Conservation (phyloP, 2,888 invertebrate species). For the Dryomyza anilis region DNA sequence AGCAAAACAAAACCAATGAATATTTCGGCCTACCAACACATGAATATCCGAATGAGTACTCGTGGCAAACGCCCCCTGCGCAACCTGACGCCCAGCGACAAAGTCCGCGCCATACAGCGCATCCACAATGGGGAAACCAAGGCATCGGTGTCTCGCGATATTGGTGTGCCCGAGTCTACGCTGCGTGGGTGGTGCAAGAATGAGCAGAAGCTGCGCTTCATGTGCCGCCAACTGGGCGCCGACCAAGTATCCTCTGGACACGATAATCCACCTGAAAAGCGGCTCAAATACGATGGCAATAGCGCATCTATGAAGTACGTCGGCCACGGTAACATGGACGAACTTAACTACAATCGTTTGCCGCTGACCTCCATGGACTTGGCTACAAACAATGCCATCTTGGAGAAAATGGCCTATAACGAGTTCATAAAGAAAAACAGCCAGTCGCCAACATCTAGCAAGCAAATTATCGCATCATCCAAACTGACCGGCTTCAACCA, state of each 20-base stretch:
- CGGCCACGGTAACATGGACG: slow-evolving; percentile 47
- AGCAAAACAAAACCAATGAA: slow-evolving; percentile 47
- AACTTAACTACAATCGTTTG: slow-evolving; percentile 46
- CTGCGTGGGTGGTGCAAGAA: slow-evolving; percentile 87
- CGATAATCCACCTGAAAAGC: slow-evolving; percentile 53
- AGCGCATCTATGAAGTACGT: slow-evolving; percentile 46
- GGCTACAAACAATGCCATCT: slow-evolving; percentile 46
- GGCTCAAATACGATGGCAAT: slow-evolving; percentile 49
- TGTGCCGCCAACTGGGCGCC: slow-evolving; percentile 72
- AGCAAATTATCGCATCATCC: slow-evolving; percentile 57
- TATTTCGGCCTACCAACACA: slow-evolving; percentile 52
- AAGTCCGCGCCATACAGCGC: slow-evolving; percentile 78
- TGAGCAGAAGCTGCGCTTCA: slow-evolving; percentile 74
- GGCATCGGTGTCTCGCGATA: slow-evolving; percentile 82
- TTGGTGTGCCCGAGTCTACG: slow-evolving; percentile 84
- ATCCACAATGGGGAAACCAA: slow-evolving; percentile 85
- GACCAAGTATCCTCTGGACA: slow-evolving; percentile 58
- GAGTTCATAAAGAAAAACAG: slow-evolving; percentile 49
- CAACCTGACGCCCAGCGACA: slow-evolving; percentile 75
- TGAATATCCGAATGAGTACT: slow-evolving; percentile 66
- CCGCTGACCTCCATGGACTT: slow-evolving; percentile 48
- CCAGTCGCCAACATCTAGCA: slow-evolving; percentile 31
- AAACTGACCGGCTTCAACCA: slow-evolving; percentile 60
- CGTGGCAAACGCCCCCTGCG: slow-evolving; percentile 78
- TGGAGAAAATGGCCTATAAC: slow-evolving; percentile 53